Evolutionary conservation across 30 jellyfish, hydroid and myxozoan genomes (phyloP), one percentile per base, ranked within the genome.

Genomic region (Hydractinia echinata): DNA sequence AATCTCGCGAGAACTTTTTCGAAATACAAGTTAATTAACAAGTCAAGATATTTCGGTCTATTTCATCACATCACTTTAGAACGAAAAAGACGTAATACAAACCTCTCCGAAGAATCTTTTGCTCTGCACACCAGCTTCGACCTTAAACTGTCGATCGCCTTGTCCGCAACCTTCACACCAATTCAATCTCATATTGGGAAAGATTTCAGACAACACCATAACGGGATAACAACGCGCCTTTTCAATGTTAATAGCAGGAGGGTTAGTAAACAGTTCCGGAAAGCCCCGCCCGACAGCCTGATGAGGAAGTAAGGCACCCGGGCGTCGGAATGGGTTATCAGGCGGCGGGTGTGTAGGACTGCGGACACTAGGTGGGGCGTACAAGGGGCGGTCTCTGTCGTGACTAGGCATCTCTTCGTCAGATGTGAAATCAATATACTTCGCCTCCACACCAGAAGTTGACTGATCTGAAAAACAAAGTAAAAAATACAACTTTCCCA

Each of bases 141-240:
- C 94, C 14, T 66, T 53, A 81, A 81, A 91, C 74, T 81, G 84
- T 11, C 52, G 76, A 11, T 85, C 76, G 44, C 90, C 85, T 11
- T 81, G 87, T 9, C 95, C 87, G 16, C 4, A 30, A 48, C 87
- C 91, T 11, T 91, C 95, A 51, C 81, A 15, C 95, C 95, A 91
- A 9, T 53, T 76, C 10, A 91, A 8, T 7, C 64, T 66, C 39
- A 91, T 79, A 62, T 86, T 76, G 53, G 97, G 97, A 51, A 91
- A 85, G 5, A 86, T 83, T 83, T 91, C 97, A 21, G 79, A 49
- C 21, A 91, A 64, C 58, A 91, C 92, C 97, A 91, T 91, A 48
- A 76, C 83, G 48, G 97, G 97, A 73, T 16, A 81, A 44, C 70
- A 80, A 5, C 95, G 66, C 13, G 95, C 97, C 54, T 66, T 91